Base-by-base conservation (phyloP, 2,113 vertebrate species). In the Typhlomys cinereus region DNA sequence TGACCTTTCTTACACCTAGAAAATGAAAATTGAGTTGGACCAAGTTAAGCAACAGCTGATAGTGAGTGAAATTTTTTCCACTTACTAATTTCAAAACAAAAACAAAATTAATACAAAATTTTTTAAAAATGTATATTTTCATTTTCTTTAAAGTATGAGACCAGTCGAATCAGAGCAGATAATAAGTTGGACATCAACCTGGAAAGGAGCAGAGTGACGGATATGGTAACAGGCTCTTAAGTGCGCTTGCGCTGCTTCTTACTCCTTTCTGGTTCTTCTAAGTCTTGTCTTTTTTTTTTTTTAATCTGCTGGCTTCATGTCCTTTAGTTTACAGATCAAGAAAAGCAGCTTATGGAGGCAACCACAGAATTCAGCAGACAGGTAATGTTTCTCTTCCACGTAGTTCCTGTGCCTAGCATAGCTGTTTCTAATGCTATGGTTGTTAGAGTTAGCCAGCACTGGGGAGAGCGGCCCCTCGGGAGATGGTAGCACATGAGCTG, bases 21-120 rank as follows among this genome's bases (percentile, higher is more conserved):
- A 99, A 98, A 99, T 99, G 99, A 99, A 99, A 98, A 98, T 97
- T 94, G 99, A 99, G 95, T 97, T 99, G 95, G 98, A 99, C 95
- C 99, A 99, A 96, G 98, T 99, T 34, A 98, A 98, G 96, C 96
- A 98, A 93, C 98, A 98, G 69, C 95, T 99, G 50, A 96, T 98
- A 95, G 99, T 99, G 97, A 98, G 98, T 98, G 85, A 96, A 87
- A 79, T 79, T 92, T 88, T 76, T 57, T 10, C 76, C 7, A 11
- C 4, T 86, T 91, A n/a, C 7, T 81, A 59, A 70, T 94, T 74
- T 81, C 75, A 94, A 88, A 87, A 90, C 78, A 80, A 75, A 66
- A 89, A 66, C 14, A n/a, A n/a, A n/a, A n/a, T 44, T 46, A 85
- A 84, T 69, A 85, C 18, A 81, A 80, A 50, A 82, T 84, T 61